These are phyloP conservation scores for Callyntrura sp. DNA, from an alignment of 2,888 invertebrate species.

Conservation along the genomic window DNA sequence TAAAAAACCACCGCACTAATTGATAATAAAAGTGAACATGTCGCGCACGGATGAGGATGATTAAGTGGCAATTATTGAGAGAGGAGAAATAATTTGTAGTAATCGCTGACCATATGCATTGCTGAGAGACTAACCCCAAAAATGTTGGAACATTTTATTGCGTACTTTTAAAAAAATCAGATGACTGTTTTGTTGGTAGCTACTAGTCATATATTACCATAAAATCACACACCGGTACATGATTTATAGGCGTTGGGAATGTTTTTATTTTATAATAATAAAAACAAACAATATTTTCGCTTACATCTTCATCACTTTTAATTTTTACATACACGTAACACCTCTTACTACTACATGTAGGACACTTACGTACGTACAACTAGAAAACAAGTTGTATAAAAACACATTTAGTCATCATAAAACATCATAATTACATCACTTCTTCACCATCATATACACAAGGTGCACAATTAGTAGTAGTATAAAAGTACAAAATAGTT, in stretches of 20 bases:
- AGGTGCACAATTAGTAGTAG: slow-evolving; percentile 37
- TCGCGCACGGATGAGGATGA: background rate
- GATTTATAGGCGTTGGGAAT: slow-evolving; percentile 42
- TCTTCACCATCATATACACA: slow-evolving; percentile 50
- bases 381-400: slow-evolving; percentile 46
- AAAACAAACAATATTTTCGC: slow-evolving; percentile 59
- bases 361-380: slow-evolving; percentile 52
- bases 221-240: slow-evolving; percentile 37
- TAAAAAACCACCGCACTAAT: slow-evolving; percentile 38
- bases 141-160: slow-evolving; percentile 43
- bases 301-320: slow-evolving; percentile 57
- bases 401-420: slow-evolving; percentile 55
- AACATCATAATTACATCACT: slow-evolving; percentile 12
- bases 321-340: slow-evolving; percentile 41
- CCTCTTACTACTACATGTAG: too few relatives aligned
- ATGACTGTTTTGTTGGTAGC: slow-evolving; percentile 28
- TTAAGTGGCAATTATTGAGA: background rate
- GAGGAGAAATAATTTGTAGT: too few relatives aligned
- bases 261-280: slow-evolving; percentile 56
- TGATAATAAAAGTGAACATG: background rate
- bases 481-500: slow-evolving; percentile 65
- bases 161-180: slow-evolving; percentile 16
- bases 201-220: slow-evolving; percentile 12
- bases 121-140: slow-evolving; percentile 37
- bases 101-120: too few relatives aligned